phyloP scores from a whole-genome alignment of 2,113 vertebrate genomes.

The Catharus minimus region DNA sequence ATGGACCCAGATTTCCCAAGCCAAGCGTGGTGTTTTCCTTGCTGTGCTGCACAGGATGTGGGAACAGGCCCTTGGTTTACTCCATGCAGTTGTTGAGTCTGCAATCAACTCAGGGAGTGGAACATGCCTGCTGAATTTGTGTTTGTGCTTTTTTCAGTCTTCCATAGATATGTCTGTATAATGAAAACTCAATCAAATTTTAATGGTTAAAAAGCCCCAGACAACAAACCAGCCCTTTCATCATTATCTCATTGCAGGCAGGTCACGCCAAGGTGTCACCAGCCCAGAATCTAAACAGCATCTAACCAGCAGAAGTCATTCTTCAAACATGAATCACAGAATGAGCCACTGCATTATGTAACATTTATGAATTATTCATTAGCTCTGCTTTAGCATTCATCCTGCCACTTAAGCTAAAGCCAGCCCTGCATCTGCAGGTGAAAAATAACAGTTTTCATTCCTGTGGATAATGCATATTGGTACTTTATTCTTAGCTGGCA shows the following conservation, averaged over 20 bases:
- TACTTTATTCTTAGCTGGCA: slow-evolving; percentile 12
- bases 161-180: neutral
- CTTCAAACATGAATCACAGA: slow-evolving; percentile 26
- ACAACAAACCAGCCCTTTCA: slow-evolving; percentile 12
- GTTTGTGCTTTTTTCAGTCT: neutral
- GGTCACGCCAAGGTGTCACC: neutral
- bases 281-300: slow-evolving; percentile 20
- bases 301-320: slow-evolving; percentile 24
- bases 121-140: neutral
- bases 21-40: neutral
- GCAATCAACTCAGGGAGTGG: neutral
- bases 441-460: slow-evolving; percentile 13
- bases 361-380: slow-evolving; percentile 45
- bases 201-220: neutral
- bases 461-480: neutral
- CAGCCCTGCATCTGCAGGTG: slow-evolving; percentile 1
- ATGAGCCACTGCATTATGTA: slow-evolving; percentile 41
- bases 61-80: neutral
- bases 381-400: slow-evolving; percentile 36
- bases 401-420: neutral
- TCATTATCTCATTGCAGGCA: slow-evolving; percentile 25
- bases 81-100: neutral
- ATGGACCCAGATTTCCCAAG: neutral
- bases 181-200: slow-evolving; percentile 29
- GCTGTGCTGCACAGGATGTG: rapidly evolving